Conservation (phyloP, 2,113 vertebrate species). For the Limanda limanda region DNA sequence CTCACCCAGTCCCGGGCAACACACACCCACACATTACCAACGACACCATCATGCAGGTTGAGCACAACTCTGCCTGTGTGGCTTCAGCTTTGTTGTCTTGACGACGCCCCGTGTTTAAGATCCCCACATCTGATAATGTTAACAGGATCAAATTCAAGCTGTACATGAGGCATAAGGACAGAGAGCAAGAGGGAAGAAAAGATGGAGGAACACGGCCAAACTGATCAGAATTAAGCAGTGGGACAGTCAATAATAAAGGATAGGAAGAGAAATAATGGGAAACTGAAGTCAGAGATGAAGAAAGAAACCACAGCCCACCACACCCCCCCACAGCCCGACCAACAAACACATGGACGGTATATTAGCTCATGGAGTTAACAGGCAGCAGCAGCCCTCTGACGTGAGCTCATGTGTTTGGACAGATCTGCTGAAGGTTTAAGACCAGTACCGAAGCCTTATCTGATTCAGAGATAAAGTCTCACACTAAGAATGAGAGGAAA, state of each 20-base stretch:
- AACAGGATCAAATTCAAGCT: conserved; percentile 69
- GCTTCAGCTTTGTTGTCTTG: conserved; percentile 70
- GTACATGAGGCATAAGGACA: conserved; percentile 12
- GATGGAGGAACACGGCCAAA: neutral
- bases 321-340: conserved; percentile 46
- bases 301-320: conserved; percentile 29
- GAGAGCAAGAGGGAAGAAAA: neutral
- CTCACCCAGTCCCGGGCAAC: conserved; percentile 21
- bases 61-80: conserved; percentile 66
- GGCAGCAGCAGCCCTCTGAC: conserved; percentile 69
- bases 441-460: conserved; percentile 76
- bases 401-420: conserved; percentile 82
- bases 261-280: conserved; percentile 28
- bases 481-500: conserved; percentile 69
- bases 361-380: conserved; percentile 77
- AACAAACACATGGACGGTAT: conserved; percentile 68
- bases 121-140: conserved; percentile 67
- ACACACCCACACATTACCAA: conserved; percentile 60
- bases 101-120: conserved; percentile 68
- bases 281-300: conserved; percentile 35
- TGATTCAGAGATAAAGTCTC: conserved; percentile 75
- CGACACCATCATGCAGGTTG: conserved; percentile 57
- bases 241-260: conserved; percentile 7
- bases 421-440: conserved; percentile 79
- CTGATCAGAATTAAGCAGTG: neutral